phyloP scores from a whole-genome alignment of 2,797 vertebrate species.

The Pelochelys cantorii region DNA sequence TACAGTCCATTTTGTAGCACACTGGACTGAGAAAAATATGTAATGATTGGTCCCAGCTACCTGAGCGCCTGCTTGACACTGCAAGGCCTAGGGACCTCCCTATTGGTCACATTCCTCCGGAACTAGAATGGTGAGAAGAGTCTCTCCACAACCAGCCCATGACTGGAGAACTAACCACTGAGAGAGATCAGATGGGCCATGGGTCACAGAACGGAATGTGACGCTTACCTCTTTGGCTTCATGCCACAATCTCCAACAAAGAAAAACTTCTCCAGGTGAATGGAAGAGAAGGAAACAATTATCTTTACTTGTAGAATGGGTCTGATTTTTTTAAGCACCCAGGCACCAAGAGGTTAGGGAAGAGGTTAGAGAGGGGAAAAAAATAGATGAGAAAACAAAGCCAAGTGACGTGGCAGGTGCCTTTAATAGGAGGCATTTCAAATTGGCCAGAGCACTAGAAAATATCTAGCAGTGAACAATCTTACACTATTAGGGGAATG shows the following conservation, averaged over 20 bases:
- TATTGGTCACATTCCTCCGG: not conserved
- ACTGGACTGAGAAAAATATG: not conserved
- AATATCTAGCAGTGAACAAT: not conserved
- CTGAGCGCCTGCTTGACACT: not conserved
- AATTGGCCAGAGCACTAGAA: not conserved
- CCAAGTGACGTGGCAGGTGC: not conserved
- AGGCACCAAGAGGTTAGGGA: too few species aligned
- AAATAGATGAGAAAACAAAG: not conserved
- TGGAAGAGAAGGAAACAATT: not conserved
- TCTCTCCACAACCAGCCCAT: not conserved
- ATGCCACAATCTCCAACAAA: not conserved
- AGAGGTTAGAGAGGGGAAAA: too few species aligned
- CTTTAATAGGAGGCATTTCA: slow-evolving; percentile 39
- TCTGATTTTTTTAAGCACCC: not conserved
- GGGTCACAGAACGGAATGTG: not conserved
- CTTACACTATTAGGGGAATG: not conserved
- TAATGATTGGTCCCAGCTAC: not conserved
- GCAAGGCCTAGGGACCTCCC: not conserved
- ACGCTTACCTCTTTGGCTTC: not conserved
- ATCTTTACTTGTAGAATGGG: not conserved
- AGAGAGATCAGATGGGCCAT: not conserved
- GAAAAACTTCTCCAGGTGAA: not conserved
- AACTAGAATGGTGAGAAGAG: not conserved
- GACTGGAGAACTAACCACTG: too few species aligned
- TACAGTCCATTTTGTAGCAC: not conserved